These are phyloP conservation scores for Ectropis grisescens DNA, from an alignment of 1,140 invertebrate species.

Conservation along the genomic window DNA sequence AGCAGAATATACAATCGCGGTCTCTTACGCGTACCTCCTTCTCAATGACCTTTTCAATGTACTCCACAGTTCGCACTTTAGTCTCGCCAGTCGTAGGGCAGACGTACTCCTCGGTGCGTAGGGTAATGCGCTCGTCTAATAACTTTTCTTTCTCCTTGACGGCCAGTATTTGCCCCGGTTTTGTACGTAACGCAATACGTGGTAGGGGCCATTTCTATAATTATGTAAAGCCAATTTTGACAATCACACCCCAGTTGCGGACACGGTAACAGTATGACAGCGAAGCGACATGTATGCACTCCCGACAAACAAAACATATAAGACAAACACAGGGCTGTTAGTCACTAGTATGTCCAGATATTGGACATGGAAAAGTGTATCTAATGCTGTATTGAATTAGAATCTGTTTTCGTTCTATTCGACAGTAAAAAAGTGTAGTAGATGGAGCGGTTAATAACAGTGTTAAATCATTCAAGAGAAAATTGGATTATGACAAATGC, in stretches of 20 bases:
- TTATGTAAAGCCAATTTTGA: conserved; percentile 61
- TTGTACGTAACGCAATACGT: conserved; percentile 86
- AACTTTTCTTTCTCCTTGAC: conserved; percentile 90
- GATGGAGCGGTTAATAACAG: no score
- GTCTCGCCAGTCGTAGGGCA: conserved; percentile 87
- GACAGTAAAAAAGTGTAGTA: no score
- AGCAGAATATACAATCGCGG: conserved; percentile 50
- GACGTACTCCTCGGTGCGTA: conserved; percentile 88
- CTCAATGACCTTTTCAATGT: conserved; percentile 95
- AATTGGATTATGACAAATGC: no score
- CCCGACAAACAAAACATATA: conserved; percentile 13
- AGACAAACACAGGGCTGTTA: no score
- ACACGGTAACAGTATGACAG: conserved; percentile 27
- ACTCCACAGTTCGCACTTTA: conserved; percentile 90
- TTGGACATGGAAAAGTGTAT: no score
- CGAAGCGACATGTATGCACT: conserved; percentile 38
- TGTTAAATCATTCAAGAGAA: no score
- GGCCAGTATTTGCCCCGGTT: conserved; percentile 83
- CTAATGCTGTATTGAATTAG: no score
- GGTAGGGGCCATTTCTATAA: conserved; percentile 74
- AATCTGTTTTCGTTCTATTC: no score
- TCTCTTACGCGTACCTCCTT: conserved; percentile 84
- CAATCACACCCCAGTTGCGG: conserved; percentile 45
- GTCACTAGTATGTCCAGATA: no score
- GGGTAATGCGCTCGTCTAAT: conserved; percentile 88